Evolutionary conservation across 2,113 vertebrate genomes (phyloP), one percentile per base, ranked within the genome.

Genomic region (Thomomys bottae): DNA sequence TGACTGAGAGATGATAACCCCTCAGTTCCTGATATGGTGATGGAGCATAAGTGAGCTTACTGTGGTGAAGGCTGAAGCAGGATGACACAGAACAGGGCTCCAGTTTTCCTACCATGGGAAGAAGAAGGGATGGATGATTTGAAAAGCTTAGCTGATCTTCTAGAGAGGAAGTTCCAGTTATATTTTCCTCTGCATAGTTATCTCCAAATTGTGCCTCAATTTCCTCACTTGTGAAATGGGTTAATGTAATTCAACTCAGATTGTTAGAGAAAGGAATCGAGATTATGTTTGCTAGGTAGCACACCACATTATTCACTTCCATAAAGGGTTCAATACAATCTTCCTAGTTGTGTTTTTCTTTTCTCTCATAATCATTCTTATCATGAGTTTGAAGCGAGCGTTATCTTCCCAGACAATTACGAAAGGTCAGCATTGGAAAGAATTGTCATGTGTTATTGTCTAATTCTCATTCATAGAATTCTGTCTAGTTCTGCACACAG

Each of bases 51-150:
- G 6, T 32, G 32, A 38, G 67, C 17, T 30, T 14, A 66, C 23
- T 32, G 23, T 30, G 24, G 20, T 57, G 26, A 57, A 71, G 45
- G 8, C 18, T 24, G 8, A 63, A n/a, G 6, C 10, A 4, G 3
- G 5, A 0, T 14, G 28, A 24, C 14, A 0, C 8, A 14, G 32
- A n/a, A 15, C 2, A 21, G 21, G 54, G 3, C 3, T 70, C 7
- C 15, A 11, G 24, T 24, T 40, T 34, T 78, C 59, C 8, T 18
- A 1, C 0, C 10, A 2, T 40, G 11, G 9, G 72, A 59, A 38
- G 36, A 75, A 8, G 10, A 20, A 57, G 14, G 14, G 1, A 28
- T 30, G n/a, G 61, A 78, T 10, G 49, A 30, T 67, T 38, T 63
- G 70, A 73, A 32, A 81, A 57, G 21, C 15, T 54, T 67, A 7